Conservation (phyloP, 2,797 vertebrate species). For the Sebastes paucispinis region DNA sequence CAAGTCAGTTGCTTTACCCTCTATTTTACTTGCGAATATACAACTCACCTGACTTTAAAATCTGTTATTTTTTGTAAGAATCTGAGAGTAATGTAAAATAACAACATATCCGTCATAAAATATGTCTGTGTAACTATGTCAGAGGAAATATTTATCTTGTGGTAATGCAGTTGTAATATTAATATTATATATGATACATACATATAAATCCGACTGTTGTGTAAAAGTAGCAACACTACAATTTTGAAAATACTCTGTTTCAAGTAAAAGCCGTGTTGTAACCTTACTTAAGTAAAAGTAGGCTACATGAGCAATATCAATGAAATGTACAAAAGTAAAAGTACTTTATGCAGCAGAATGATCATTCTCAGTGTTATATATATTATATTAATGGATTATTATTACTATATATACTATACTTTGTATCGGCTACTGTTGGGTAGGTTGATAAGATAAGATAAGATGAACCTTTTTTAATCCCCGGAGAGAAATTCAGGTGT, state of each 20-base stretch:
- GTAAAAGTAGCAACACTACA: not conserved
- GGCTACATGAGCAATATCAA: not conserved
- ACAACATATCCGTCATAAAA: not conserved
- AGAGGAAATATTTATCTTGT: not conserved
- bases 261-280: not conserved
- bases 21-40: not conserved
- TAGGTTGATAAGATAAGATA: not conserved
- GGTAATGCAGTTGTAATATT: not conserved
- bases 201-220: not conserved
- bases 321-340: not conserved
- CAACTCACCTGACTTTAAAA: not conserved
- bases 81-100: not conserved
- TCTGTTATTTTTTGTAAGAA: not conserved
- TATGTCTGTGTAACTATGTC: not conserved
- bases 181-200: not conserved
- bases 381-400: too few species aligned
- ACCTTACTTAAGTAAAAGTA: too few species aligned
- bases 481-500: too few species aligned
- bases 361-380: too few species aligned
- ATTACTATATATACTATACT: not conserved
- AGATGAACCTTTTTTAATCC: too few species aligned
- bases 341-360: too few species aligned
- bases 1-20: not conserved
- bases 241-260: not conserved
- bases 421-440: not conserved